phyloP scores from a whole-genome alignment of 2,113 vertebrate species.

The Lepisosteus osseus region DNA sequence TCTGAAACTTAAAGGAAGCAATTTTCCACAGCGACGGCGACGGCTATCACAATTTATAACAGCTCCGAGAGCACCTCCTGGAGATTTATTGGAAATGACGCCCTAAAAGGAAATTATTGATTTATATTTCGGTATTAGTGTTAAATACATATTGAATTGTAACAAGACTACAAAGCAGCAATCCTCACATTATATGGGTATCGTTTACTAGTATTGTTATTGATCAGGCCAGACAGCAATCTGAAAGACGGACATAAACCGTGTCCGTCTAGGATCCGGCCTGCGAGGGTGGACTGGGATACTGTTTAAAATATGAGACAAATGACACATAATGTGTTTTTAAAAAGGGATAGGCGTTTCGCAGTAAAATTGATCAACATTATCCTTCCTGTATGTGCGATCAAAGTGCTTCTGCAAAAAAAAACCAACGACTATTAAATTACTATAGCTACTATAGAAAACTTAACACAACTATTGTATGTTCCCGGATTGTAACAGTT shows the following conservation, averaged over 20 bases:
- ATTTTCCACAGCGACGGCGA: constrained; percentile 29
- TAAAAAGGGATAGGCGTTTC: too few relatives aligned
- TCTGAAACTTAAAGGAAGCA: constrained; percentile 7
- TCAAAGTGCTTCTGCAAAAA: too few relatives aligned
- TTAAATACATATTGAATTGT: constrained; percentile 5
- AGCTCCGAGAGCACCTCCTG: neutral
- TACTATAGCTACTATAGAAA: too few relatives aligned
- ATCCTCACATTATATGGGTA: neutral
- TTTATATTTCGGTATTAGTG: constrained; percentile 6
- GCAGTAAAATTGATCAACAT: too few relatives aligned
- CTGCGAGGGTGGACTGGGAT: too few relatives aligned
- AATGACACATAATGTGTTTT: too few relatives aligned
- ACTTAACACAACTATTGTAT: too few relatives aligned
- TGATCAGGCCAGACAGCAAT: neutral
- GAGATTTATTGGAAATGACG: constrained; percentile 15
- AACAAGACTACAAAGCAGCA: neutral
- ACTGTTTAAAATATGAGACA: too few relatives aligned
- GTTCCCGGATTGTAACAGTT: too few relatives aligned
- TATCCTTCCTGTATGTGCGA: too few relatives aligned
- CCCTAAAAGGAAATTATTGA: constrained; percentile 5
- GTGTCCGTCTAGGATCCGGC: too few relatives aligned
- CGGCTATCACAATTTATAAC: constrained; percentile 1
- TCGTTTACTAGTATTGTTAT: neutral
- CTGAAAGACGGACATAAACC: neutral
- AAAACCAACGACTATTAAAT: too few relatives aligned